Evolutionary conservation across 2,797 vertebrate genomes (phyloP).

Genomic region (Sarcoramphus papa): DNA sequence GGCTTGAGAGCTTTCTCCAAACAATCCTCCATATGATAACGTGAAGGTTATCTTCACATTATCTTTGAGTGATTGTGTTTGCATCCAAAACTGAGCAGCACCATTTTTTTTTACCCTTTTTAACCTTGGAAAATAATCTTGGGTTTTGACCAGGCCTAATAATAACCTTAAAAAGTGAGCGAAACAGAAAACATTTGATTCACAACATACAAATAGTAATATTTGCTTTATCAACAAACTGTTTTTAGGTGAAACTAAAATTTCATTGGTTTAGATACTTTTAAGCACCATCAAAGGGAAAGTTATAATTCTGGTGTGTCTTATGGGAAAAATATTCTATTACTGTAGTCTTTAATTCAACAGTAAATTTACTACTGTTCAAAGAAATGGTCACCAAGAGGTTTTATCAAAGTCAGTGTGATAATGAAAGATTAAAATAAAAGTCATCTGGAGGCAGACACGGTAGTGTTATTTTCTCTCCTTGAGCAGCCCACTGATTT

Average conservation of each 20-base stretch:
- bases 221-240: background rate
- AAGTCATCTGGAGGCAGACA: background rate
- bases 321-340: background rate
- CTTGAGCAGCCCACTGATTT: background rate
- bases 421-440: background rate
- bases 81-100: background rate
- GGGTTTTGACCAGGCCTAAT: background rate
- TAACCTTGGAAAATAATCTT: background rate
- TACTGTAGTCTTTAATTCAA: background rate
- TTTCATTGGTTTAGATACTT: background rate
- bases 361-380: background rate
- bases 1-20: background rate
- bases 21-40: background rate
- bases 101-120: background rate
- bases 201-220: background rate
- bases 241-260: background rate
- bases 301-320: background rate
- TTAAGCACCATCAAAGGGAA: background rate
- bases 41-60: background rate
- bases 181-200: background rate
- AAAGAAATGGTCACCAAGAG: background rate
- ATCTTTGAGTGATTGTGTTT: background rate
- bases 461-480: background rate
- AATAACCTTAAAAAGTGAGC: background rate
- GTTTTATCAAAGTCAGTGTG: background rate